phyloP scores from a whole-genome alignment of 2,113 vertebrate species.

The Oplegnathus fasciatus region DNA sequence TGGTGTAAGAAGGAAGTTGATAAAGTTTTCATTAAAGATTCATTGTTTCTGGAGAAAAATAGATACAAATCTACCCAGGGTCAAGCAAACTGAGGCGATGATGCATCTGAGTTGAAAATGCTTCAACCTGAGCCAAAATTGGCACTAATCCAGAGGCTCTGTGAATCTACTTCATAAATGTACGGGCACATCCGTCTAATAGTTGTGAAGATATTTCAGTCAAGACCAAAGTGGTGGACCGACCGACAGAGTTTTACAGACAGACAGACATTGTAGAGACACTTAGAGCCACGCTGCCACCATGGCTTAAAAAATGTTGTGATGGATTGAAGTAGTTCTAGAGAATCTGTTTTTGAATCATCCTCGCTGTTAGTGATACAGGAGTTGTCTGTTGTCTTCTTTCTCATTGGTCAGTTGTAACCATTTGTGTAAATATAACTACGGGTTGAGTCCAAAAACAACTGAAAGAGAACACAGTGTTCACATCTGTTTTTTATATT shows the following conservation, averaged over 20 bases:
- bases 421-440: constrained; percentile 19
- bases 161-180: too few relatives aligned
- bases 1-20: too few relatives aligned
- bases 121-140: too few relatives aligned
- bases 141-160: too few relatives aligned
- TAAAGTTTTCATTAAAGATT: background rate
- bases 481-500: constrained; percentile 37
- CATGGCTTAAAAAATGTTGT: background rate
- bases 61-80: background rate
- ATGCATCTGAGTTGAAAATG: background rate
- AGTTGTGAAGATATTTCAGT: too few relatives aligned
- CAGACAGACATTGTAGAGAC: too few relatives aligned
- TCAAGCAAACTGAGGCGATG: background rate
- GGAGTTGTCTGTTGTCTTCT: background rate
- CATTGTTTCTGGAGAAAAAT: background rate
- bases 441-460: constrained; percentile 3
- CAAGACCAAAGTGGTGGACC: too few relatives aligned
- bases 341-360: background rate
- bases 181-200: too few relatives aligned
- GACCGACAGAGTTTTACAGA: too few relatives aligned
- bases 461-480: constrained; percentile 4
- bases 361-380: background rate
- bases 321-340: too few relatives aligned
- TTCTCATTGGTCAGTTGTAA: constrained; percentile 1
- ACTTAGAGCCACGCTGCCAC: background rate